phyloP scores from a whole-genome alignment of 2,888 invertebrate species.

The Polydrusus tereticollis region DNA sequence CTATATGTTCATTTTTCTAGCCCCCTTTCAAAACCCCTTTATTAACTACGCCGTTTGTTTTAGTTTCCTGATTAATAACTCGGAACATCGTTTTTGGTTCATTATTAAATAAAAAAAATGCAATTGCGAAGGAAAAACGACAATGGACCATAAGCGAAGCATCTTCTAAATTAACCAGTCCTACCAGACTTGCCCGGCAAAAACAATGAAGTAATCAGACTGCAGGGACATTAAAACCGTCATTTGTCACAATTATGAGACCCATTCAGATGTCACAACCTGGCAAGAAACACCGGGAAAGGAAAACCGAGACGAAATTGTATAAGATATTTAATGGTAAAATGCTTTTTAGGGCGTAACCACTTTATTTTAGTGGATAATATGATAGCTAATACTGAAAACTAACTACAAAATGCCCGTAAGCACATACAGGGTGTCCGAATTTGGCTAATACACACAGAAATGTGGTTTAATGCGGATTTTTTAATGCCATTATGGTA shows the following conservation, averaged over 20 bases:
- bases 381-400: no score
- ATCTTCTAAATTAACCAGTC: slow-evolving; percentile 45
- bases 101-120: slow-evolving; percentile 27
- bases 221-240: slow-evolving; percentile 57
- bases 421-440: no score
- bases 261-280: slow-evolving; percentile 56
- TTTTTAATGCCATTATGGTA: no score
- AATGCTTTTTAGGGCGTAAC: not conserved
- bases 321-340: not conserved
- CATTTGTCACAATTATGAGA: slow-evolving; percentile 60
- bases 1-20: no score
- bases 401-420: no score
- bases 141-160: slow-evolving; percentile 44
- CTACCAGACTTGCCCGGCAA: slow-evolving; percentile 46
- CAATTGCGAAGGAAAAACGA: slow-evolving; percentile 35
- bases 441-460: no score
- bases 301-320: slow-evolving; percentile 15
- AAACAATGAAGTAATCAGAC: slow-evolving; percentile 59
- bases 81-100: slow-evolving; percentile 8
- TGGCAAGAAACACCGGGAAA: slow-evolving; percentile 49
- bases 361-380: not conserved
- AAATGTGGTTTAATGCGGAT: no score
- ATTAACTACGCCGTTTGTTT: no score
- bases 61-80: slow-evolving; percentile 2
- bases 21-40: no score